A percentile compares a stretch with the other conserved stretches of the same genome.
phyloP scores from a whole-genome alignment of 2,113 vertebrate species.

The Anthoscopus minutus region DNA sequence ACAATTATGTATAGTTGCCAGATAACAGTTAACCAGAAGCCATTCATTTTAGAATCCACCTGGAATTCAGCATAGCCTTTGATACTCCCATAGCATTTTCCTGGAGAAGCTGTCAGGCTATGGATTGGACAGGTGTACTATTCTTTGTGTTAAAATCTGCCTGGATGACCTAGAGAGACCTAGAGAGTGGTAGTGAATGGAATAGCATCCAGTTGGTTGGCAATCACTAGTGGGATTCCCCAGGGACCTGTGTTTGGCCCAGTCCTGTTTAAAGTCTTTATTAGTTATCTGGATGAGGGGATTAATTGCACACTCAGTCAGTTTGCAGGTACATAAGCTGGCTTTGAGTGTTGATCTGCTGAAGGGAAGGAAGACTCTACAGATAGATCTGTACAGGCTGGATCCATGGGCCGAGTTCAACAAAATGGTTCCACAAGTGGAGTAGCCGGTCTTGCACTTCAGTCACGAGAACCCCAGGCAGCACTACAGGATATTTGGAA shows the following conservation, averaged over 20 bases:
- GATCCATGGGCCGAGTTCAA: not conserved
- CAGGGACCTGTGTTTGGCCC: not conserved
- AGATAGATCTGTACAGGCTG: not conserved
- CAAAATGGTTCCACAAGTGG: not conserved
- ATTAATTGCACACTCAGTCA: fast-evolving
- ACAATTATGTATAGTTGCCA: not conserved
- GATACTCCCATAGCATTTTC: not conserved
- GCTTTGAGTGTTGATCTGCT: not conserved
- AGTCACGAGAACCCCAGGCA: not conserved
- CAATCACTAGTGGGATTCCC: fast-evolving
- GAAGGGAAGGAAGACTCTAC: not conserved
- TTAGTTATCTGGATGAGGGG: not conserved
- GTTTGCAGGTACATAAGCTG: not conserved
- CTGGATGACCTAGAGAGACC: not conserved
- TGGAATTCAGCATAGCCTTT: not conserved
- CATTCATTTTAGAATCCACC: not conserved
- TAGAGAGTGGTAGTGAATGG: not conserved
- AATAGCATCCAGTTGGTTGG: not conserved
- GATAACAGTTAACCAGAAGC: not conserved
- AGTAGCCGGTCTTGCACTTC: not conserved
- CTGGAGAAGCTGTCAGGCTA: not conserved
- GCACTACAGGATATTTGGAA: not conserved
- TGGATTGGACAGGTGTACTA: not conserved
- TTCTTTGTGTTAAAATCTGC: not conserved
- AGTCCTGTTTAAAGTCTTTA: not conserved